Evolutionary conservation across 30 jellyfish, hydroid and myxozoan genomes (phyloP).

Genomic region (Aurelia sp.): DNA sequence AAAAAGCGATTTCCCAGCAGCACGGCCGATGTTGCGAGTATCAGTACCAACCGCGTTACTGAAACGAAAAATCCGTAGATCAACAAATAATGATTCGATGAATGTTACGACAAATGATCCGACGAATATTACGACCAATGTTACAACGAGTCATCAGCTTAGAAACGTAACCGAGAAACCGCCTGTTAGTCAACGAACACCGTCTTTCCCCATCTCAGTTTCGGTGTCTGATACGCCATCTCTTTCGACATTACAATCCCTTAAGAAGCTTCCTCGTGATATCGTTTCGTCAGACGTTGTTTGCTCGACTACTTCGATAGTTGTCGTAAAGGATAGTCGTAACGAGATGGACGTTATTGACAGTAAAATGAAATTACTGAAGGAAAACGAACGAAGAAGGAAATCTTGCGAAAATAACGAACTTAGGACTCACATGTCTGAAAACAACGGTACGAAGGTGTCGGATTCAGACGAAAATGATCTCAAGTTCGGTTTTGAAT

Average conservation of each 20-base stretch:
- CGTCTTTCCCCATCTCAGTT: background rate
- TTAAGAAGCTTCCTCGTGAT: background rate
- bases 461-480: slow-evolving; percentile 1
- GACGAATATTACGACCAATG: background rate
- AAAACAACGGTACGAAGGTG: slow-evolving; percentile 6
- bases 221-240: background rate
- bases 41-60: slow-evolving; percentile 40
- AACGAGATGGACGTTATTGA: background rate
- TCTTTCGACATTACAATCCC: background rate
- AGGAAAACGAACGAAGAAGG: background rate
- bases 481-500: slow-evolving; percentile 64
- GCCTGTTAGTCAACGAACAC: background rate
- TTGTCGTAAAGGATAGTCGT: background rate
- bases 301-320: background rate
- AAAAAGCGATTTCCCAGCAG: slow-evolving; percentile 15
- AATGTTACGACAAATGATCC: background rate
- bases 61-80: slow-evolving; percentile 13
- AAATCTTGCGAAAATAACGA: background rate
- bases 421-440: background rate
- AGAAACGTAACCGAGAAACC: background rate
- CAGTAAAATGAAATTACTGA: too few species aligned
- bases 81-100: too few species aligned
- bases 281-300: background rate
- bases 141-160: background rate
- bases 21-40: slow-evolving; percentile 19